Base-by-base conservation (phyloP, 2,113 vertebrate genomes). In the Haliaeetus leucogaster region DNA sequence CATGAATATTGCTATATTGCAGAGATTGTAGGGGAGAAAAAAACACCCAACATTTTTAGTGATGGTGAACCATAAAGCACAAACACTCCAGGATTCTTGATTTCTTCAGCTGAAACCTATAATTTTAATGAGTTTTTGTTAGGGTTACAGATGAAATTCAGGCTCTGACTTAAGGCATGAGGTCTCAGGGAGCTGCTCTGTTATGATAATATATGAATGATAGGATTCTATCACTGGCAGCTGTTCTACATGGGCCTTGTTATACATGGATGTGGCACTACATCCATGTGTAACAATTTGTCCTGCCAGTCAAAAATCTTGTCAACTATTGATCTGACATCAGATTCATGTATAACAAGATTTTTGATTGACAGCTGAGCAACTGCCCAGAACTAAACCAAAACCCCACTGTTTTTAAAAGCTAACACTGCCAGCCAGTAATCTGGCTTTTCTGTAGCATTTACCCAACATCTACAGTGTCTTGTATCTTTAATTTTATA, bases 301-400 rank as follows among this genome's bases (percentile, higher is more conserved):
- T 92, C 59, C 82, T 97, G 96, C 92, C 97, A 97, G 68, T 97
- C 95, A 97, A 89, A 72, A 97, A 50, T 71, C 90, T 95, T 71
- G 77, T 94, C 77, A 89, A 77, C 83, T 80, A 95, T 91, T 90
- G 85, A 66, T 93, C 92, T 97, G 96, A 97, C 78, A 95, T 95
- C 89, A 97, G 74, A 84, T 93, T 80, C 58, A 93, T 95, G 84
- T 95, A 93, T 89, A 93, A 88, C 80, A 98, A 97, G 95, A 81
- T 67, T 81, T 96, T 93, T 98, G 97, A 98, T 18, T 97, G 97
- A 95, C 96, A 97, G 89, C 53, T 94, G 89, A 97, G 76, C 90
- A 96, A 91, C 95, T 96, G 50, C 73, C 95, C 92, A 94, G 86
- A 97, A 97, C 62, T 56, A 93, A 96, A 87, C 30, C 23, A 95